phyloP scores from a whole-genome alignment of 2,113 vertebrate species.

The Pseudonaja textilis region DNA sequence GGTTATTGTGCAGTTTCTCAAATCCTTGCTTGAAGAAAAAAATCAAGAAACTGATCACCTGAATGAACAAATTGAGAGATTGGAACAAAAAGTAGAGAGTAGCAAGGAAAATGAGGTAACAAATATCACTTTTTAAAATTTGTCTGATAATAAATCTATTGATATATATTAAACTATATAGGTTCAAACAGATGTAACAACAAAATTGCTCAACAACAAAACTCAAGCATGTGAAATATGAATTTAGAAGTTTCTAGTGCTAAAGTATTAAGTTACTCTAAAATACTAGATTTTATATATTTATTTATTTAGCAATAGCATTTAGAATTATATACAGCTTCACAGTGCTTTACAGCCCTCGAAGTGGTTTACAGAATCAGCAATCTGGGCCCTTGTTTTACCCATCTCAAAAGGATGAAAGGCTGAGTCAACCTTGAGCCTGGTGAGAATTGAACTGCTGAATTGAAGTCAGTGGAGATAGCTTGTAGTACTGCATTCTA shows the following conservation, averaged over 20 bases:
- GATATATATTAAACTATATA: not conserved
- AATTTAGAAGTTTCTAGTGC: not conserved
- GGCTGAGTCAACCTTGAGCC: too few relatives aligned
- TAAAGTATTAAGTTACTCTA: not conserved
- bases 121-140: not conserved
- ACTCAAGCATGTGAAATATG: not conserved
- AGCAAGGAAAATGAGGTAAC: conserved; percentile 67
- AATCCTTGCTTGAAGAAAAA: conserved; percentile 82
- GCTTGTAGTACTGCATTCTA: too few relatives aligned
- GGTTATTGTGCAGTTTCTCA: conserved; percentile 63
- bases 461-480: too few relatives aligned
- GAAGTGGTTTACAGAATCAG: too few relatives aligned
- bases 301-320: not conserved
- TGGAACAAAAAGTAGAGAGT: conserved; percentile 66
- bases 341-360: too few relatives aligned
- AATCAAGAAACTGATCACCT: conserved; percentile 84
- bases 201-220: not conserved
- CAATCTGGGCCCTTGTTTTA: too few relatives aligned
- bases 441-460: too few relatives aligned
- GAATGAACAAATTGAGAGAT: conserved; percentile 73
- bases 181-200: not conserved
- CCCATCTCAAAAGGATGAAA: too few relatives aligned
- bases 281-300: not conserved
- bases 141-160: not conserved
- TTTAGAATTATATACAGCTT: too few relatives aligned